Base-by-base conservation (phyloP, 2,888 invertebrate genomes). In the Athalia rosae region DNA sequence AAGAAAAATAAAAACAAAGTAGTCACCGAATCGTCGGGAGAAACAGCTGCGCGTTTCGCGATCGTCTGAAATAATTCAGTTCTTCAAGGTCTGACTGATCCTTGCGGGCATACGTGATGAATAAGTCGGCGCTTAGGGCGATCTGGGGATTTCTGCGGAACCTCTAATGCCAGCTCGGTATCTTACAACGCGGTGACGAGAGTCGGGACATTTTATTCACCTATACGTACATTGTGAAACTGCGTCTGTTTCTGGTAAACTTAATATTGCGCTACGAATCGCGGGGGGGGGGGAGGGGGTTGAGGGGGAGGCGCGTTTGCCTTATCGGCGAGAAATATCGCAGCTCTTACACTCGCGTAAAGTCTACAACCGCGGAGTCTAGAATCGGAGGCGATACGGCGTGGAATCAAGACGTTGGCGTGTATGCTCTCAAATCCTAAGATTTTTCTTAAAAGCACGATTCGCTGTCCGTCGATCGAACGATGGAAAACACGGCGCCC, bases 221-320 rank as follows among this genome's bases (percentile, higher is more conserved):
- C 28, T 28, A 28, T 28, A 28, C 28, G 28, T n/a, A n/a, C n/a
- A n/a, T n/a, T n/a, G n/a, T 50, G 50, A 13, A 13, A 47, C 6
- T 11, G 41, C 50, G 48, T 28, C 50, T 43, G 58, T 58, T 56
- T 58, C 45, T 71, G 28, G 53, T 77, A 80, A 79, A 83, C 82
- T 81, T 80, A 82, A 83, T 82, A 83, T 84, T 78, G 79, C 78
- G 76, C 78, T 79, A 83, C 84, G 84, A 83, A 79, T 83, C 82
- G n/a, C n/a, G n/a, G n/a, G n/a, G n/a, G n/a, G n/a, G n/a, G n/a
- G n/a, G n/a, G n/a, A n/a, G n/a, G n/a, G n/a, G n/a, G n/a, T n/a
- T n/a, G n/a, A n/a, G n/a, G n/a, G 79, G 79, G 1, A 66, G 62
- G 56, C 45, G 47, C 62, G 48, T 41, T 50, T 80, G 79, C 77